phyloP scores from a whole-genome alignment of 2,113 vertebrate species.

The Petroica traversi region DNA sequence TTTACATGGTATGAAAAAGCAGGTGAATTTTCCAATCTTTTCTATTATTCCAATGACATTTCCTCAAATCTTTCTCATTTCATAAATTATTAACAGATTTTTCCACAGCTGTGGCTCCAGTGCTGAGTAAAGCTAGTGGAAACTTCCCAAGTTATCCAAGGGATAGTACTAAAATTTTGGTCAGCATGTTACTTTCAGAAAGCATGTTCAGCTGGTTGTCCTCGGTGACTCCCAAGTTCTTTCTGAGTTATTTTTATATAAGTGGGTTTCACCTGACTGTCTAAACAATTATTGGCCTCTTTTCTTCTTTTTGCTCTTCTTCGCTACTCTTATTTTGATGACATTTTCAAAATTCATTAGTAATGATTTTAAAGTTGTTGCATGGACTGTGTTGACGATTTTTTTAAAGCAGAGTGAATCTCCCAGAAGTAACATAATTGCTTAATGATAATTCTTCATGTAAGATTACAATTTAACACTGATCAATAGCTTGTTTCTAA shows the following conservation, averaged over 20 bases:
- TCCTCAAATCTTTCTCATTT: not conserved
- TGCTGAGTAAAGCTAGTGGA: not conserved
- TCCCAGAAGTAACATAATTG: not conserved
- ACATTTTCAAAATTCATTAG: not conserved
- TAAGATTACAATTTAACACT: not conserved
- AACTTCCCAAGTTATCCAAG: not conserved
- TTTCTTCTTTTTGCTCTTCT: not conserved
- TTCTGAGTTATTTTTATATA: not conserved
- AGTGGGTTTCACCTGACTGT: not conserved
- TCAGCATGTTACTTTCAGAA: not conserved
- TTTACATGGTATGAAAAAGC: not conserved
- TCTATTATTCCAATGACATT: not conserved
- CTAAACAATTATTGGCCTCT: not conserved
- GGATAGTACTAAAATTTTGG: not conserved
- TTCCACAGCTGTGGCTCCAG: not conserved
- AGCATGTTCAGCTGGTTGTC: not conserved
- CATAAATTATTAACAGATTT: not conserved
- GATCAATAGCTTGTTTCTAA: constrained; percentile 10
- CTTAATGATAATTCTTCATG: constrained; percentile 11
- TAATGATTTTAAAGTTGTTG: constrained; percentile 13
- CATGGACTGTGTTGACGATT: not conserved
- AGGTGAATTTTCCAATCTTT: not conserved
- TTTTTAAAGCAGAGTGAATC: not conserved
- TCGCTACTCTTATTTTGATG: not conserved
- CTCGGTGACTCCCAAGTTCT: not conserved